A percentile compares a stretch with the other conserved stretches of the same genome.
Evolutionary conservation across 2,888 invertebrate genomes (phyloP).

Genomic region (Drosophila pseudotakahashii): DNA sequence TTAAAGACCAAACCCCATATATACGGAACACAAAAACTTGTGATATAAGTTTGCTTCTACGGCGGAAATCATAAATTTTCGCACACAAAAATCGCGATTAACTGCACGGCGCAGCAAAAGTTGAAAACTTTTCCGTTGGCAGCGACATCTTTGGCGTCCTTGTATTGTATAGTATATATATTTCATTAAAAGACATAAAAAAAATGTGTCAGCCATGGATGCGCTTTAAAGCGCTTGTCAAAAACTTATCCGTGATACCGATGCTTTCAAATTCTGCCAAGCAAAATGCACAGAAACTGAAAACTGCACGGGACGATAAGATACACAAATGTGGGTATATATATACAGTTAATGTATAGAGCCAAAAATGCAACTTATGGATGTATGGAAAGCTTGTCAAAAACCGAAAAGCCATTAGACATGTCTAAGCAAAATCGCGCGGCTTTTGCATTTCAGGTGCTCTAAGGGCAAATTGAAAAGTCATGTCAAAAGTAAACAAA

Average conservation of each 20-base stretch:
- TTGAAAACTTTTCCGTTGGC: conserved; percentile 53
- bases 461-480: conserved; percentile 63
- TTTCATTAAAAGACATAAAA: conserved; percentile 39
- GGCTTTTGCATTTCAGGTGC: conserved; percentile 31
- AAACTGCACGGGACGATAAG: conserved; percentile 43
- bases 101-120: conserved; percentile 52
- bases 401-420: conserved; percentile 25
- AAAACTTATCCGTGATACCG: conserved; percentile 50
- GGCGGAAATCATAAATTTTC: conserved; percentile 56
- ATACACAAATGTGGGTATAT: conserved; percentile 18
- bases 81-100: conserved; percentile 54
- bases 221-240: conserved; percentile 69
- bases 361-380: conserved; percentile 13
- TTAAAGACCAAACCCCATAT: conserved; percentile 29
- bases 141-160: conserved; percentile 19
- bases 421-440: conserved; percentile 38
- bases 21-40: conserved; percentile 28
- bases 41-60: conserved; percentile 39
- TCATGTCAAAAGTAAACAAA: conserved; percentile 49
- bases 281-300: conserved; percentile 15
- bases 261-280: conserved; percentile 43
- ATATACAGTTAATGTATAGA: not conserved
- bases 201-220: conserved; percentile 52
- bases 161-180: conserved; percentile 48
- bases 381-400: conserved; percentile 37